Conservation (phyloP, 2,888 invertebrate species). For the Corbicula japonica region DNA sequence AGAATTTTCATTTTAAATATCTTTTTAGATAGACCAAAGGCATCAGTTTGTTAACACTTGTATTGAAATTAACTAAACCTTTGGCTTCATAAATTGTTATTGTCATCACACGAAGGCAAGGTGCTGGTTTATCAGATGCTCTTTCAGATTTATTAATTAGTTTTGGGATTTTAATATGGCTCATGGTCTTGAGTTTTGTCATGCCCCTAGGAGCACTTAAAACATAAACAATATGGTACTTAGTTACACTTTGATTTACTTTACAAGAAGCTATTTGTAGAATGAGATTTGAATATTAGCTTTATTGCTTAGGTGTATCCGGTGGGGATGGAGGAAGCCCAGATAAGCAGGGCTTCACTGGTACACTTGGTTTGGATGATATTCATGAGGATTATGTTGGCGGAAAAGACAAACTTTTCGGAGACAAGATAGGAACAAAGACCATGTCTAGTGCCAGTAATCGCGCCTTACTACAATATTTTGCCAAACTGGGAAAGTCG, state of each 20-base stretch:
- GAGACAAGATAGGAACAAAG: conserved; percentile 27
- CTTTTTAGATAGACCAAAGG: no score
- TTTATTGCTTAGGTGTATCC: conserved; percentile 25
- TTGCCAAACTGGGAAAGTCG: conserved; percentile 81
- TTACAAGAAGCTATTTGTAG: background rate
- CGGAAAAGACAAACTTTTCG: conserved; percentile 35
- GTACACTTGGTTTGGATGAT: conserved; percentile 74
- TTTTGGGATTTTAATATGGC: background rate
- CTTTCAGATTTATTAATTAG: background rate
- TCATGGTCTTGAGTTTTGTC: background rate
- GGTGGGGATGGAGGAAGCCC: conserved; percentile 48
- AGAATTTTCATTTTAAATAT: no score
- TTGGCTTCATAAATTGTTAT: no score
- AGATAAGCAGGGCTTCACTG: conserved; percentile 29
- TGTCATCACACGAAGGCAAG: no score
- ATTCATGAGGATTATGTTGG: conserved; percentile 67
- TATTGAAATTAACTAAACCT: no score
- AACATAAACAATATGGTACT: background rate
- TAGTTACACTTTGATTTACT: background rate
- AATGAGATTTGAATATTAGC: background rate
- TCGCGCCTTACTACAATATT: conserved; percentile 83
- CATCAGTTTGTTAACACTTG: no score
- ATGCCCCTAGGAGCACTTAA: background rate
- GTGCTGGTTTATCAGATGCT: no score
- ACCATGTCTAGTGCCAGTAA: conserved; percentile 73